phyloP scores from a whole-genome alignment of 2,113 vertebrate species.

The Mobula hypostoma region DNA sequence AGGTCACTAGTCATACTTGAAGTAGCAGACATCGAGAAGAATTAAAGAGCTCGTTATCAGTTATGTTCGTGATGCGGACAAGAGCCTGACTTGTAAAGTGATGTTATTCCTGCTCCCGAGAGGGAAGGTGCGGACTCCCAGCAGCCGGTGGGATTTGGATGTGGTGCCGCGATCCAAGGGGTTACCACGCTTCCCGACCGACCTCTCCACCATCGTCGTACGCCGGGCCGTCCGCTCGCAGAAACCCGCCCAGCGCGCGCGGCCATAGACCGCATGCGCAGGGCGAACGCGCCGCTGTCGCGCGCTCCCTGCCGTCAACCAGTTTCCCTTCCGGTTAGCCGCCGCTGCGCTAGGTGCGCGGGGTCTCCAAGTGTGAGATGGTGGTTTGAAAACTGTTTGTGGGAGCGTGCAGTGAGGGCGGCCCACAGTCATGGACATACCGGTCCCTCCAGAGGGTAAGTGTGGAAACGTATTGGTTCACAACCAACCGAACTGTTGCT shows the following conservation, averaged over 20 bases:
- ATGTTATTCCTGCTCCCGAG: too few relatives aligned
- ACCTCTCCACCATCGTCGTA: too few relatives aligned
- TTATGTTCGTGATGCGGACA: too few relatives aligned
- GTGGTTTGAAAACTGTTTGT: background rate
- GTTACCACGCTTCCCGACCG: too few relatives aligned
- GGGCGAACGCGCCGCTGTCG: background rate
- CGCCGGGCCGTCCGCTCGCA: background rate
- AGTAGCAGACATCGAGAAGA: too few relatives aligned
- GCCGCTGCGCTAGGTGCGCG: constrained; percentile 51
- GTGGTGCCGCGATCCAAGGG: background rate
- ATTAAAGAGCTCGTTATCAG: too few relatives aligned
- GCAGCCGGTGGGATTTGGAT: background rate
- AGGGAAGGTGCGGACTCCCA: too few relatives aligned
- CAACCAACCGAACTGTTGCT: background rate
- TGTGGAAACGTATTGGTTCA: background rate
- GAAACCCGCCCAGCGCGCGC: background rate
- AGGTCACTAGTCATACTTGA: too few relatives aligned
- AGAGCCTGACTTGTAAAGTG: too few relatives aligned
- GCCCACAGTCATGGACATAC: constrained; percentile 60
- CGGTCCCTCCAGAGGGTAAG: constrained; percentile 65
- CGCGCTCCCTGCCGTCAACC: background rate
- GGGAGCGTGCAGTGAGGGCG: background rate
- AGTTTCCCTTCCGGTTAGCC: constrained; percentile 13
- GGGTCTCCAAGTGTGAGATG: background rate
- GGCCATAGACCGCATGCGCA: background rate